Evolutionary conservation across 2,797 vertebrate genomes (phyloP), one percentile per base, ranked within the genome.

Genomic region (Karalla daura): DNA sequence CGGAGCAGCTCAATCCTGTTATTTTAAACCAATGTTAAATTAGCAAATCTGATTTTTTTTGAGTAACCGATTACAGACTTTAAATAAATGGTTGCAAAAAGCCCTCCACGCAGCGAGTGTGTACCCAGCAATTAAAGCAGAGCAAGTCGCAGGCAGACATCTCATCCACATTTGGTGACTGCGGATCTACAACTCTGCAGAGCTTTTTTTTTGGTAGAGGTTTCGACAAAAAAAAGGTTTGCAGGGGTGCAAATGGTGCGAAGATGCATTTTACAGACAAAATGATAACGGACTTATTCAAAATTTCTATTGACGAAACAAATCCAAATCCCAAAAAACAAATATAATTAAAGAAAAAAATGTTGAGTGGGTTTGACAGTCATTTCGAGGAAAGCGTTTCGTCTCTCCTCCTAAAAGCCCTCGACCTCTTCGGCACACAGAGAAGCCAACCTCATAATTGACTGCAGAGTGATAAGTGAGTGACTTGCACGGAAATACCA

Each of bases 71-170:
- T 61, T 10, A 55, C 24, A 62, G 43, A 54, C 43, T 61, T 58
- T 21, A 44, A 77, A 77, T 51, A 47, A 63, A 49, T 12, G 14
- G 10, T 60, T 77, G 63, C 11, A 28, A 71, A 47, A 33, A 12
- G 39, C n/a, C 14, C 40, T 46, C 32, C 52, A 17, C 70, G 59
- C 63, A 74, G 53, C 8, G 1, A 36, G 24, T 43, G 28, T 41
- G 53, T 49, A 7, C 2, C 55, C 46, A 69, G 45, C 2, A 72
- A 72, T 64, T 62, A 54, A 60, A 17, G 55, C 30, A 17, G 3
- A 72, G 64, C 44, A 56, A 83, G 81, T 44, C 44, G 45, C 14
- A 39, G 28, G 47, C 54, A 56, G 36, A 54, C 23, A 43, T 63
- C 27, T 70, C 37, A 40, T 11, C 25, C 40, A 28, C 14, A 10